Percentiles rank a stretch among this genome's conserved stretches.
phyloP scores from a whole-genome alignment of 2,797 vertebrate species.

The Craterocephalus amniculus region DNA sequence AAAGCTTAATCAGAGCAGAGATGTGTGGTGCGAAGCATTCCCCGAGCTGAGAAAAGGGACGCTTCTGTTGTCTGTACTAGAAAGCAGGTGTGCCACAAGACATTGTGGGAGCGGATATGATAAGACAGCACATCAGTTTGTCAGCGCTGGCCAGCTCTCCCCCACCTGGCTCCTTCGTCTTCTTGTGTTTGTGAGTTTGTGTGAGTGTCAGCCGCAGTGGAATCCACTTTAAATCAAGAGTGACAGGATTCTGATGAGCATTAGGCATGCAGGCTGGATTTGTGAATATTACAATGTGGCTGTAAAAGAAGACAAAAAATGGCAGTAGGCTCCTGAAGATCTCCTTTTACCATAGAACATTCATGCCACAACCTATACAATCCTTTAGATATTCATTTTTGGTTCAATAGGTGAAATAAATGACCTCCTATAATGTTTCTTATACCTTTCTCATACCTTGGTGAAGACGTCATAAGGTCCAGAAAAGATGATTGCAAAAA shows the following conservation, averaged over 20 bases:
- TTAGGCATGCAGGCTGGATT: slow-evolving; percentile 50
- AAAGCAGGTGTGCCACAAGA: slow-evolving; percentile 79
- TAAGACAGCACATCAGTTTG: slow-evolving; percentile 74
- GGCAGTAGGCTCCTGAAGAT: slow-evolving; percentile 39
- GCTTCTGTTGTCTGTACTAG: slow-evolving; percentile 68
- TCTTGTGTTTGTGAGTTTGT: slow-evolving; percentile 17
- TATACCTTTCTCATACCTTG: not conserved
- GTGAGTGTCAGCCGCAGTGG: slow-evolving; percentile 39
- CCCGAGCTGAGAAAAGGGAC: slow-evolving; percentile 63
- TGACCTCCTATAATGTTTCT: not conserved
- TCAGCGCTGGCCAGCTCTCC: slow-evolving; percentile 61
- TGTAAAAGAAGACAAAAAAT: slow-evolving; percentile 40
- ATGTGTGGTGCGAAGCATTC: slow-evolving; percentile 63
- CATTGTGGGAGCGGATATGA: slow-evolving; percentile 73
- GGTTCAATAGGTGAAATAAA: not conserved
- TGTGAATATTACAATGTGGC: slow-evolving; percentile 57
- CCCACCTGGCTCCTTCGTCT: slow-evolving; percentile 34
- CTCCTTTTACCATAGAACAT: slow-evolving; percentile 15
- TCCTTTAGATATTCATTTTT: not conserved
- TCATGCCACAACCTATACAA: slow-evolving; percentile 10
- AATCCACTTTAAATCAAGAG: slow-evolving; percentile 61
- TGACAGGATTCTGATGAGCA: slow-evolving; percentile 42
- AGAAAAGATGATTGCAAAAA: not conserved
- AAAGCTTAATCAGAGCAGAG: slow-evolving; percentile 78
- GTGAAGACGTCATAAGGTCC: not conserved